Evolutionary conservation across 37 sponge, comb jelly and placozoan species (phyloP), one percentile per base, ranked within the genome.

Genomic region (Theonella swinhoei): DNA sequence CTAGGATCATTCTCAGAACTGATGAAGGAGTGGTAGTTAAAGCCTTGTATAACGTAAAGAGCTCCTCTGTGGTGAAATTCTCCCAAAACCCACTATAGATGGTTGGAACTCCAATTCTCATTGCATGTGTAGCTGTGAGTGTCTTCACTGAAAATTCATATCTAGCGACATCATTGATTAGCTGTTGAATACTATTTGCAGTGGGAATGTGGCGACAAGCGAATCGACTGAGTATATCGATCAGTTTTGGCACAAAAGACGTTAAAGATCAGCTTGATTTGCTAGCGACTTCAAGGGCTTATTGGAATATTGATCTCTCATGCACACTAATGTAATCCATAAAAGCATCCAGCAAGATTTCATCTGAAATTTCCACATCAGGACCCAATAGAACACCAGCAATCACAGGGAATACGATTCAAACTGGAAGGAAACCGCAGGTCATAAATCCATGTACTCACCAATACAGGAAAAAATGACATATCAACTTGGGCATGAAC

Each of bases 391-490:
- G 23, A 62, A 43, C 61, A 17, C 64, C 64, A 19, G 78, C 64
- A 62, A 75, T 9, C 9, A 75, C 76, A 28, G 76, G 76, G 31
- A 75, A 75, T 14, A 61, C 76, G 41, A 75, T 75, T 9, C 60
- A 61, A 47, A 75, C 62, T 26, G 76, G 76, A 9, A 75, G 62
- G 29, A 30, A 75, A 28, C 76, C 76, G 43, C 76, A 75, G 9
- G n/a, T 29, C 61, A 75, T 75, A 29, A 59, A 58, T 9, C 76
- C 76, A 75, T 75, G 76, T 43, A n/a, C n/a, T n/a, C n/a, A n/a
- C n/a, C n/a, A n/a, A n/a, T n/a, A n/a, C n/a, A n/a, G n/a, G n/a
- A n/a, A n/a, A n/a, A n/a, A n/a, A n/a, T n/a, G n/a, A n/a, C n/a
- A n/a, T n/a, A n/a, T n/a, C n/a, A n/a, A n/a, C n/a, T n/a, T n/a